Evolutionary conservation across 2,888 invertebrate genomes (phyloP), one percentile per base, ranked within the genome.

Genomic region (Laothoe populi): DNA sequence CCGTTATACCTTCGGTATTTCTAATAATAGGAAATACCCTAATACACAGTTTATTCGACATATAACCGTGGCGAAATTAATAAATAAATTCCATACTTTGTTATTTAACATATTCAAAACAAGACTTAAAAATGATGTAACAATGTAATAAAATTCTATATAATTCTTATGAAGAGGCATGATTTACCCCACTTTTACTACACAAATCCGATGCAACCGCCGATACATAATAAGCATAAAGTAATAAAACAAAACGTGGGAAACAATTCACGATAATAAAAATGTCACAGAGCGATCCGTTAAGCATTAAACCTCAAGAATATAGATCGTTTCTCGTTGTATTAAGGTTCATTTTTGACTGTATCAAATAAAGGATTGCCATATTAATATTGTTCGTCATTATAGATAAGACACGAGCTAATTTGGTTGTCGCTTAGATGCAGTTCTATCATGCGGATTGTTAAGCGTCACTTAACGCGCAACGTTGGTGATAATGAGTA

Each of bases 341-440:
- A 1, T 10, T 44, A 61, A 45, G 21, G 31, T 21, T 35, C 42
- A 44, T 40, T 13, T 40, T 53, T 26, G 10, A 31, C 13, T 10
- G 35, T 11, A 13, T 31, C 5, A 31, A 8, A 8, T 3, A 13
- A 38, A 8, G 4, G 75, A 78, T 75, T 71, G 78, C 77, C 13
- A 31, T 35, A 81, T 83, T 80, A 81, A 81, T 81, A 74, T 83
- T 81, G 83, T 80, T 78, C 76, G 78, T 85, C 78, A 88, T 90
- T 90, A 90, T 82, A 82, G 83, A 90, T 90, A 81, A 82, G 86
- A 85, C 82, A 88, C 87, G 89, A 88, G 83, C 86, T 87, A 84
- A 88, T 88, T 88, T 84, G 79, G 79, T 81, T 81, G 82, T 80
- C 53, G 35, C 11, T 5, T 31, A 60, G 45, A n/a, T n/a, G n/a